Percentiles rank a stretch among this genome's conserved stretches.
Evolutionary conservation across 2,113 vertebrate species (phyloP).

Genomic region (Emydura subglobosa): DNA sequence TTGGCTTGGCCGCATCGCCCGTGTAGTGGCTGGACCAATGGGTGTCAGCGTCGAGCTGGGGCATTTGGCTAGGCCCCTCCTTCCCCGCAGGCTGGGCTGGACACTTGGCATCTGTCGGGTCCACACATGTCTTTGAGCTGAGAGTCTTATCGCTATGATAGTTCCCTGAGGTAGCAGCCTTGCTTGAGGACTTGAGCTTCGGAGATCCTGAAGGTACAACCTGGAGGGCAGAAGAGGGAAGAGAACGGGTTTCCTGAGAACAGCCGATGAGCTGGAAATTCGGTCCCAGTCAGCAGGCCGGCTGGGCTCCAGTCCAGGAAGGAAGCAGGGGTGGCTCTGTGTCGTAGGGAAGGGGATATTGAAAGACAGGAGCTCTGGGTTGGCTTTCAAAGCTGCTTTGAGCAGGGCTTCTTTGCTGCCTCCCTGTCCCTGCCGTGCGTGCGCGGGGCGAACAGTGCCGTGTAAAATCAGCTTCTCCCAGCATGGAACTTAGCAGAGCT

Average conservation of each 20-base stretch:
- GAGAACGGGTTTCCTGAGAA: neutral
- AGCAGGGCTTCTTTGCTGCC: too few relatives aligned
- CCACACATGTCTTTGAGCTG: neutral
- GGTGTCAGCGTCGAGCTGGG: neutral
- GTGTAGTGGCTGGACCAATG: neutral
- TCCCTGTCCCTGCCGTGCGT: too few relatives aligned
- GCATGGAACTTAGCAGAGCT: neutral
- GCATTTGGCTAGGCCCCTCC: neutral
- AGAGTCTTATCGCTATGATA: neutral
- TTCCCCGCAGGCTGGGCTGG: too few relatives aligned
- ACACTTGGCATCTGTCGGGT: neutral
- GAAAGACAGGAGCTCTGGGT: too few relatives aligned
- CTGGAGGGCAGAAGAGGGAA: too few relatives aligned
- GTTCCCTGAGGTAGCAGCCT: neutral
- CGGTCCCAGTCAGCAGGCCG: neutral
- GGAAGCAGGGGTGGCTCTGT: too few relatives aligned
- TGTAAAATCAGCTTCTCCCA: neutral
- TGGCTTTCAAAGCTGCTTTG: too few relatives aligned
- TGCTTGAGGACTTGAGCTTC: too few relatives aligned
- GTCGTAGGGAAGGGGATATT: too few relatives aligned
- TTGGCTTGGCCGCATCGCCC: fast-evolving
- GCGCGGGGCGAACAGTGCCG: too few relatives aligned
- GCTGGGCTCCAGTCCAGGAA: neutral
- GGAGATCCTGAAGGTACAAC: neutral
- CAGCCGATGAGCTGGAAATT: neutral